Percentiles rank a stretch among this genome's conserved stretches.
Conservation (phyloP, 2,113 vertebrate genomes). For the Centropus unirufus region DNA sequence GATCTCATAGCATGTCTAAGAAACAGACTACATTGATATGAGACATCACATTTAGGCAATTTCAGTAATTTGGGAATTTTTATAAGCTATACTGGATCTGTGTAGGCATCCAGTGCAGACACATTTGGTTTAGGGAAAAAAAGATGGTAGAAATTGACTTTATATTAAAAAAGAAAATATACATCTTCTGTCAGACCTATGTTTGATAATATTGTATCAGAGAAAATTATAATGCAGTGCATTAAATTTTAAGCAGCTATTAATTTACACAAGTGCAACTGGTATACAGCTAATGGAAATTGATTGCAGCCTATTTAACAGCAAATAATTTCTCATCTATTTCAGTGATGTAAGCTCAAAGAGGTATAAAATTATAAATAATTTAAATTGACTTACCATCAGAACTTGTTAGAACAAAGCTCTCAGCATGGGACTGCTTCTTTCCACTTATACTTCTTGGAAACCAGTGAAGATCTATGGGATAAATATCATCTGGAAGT, state of each 20-base stretch:
- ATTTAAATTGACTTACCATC: slow-evolving; percentile 82
- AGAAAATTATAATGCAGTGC: not conserved
- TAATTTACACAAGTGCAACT: not conserved
- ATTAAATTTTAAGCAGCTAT: not conserved
- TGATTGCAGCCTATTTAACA: not conserved
- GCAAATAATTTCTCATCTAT: not conserved
- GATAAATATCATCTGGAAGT: slow-evolving; percentile 89
- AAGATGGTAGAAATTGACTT: not conserved
- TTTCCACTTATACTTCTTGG: slow-evolving; percentile 87
- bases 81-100: not conserved
- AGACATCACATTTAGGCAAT: not conserved
- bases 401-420: slow-evolving; percentile 92
- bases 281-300: not conserved
- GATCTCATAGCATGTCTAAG: not conserved
- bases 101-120: not conserved
- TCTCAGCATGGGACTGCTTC: slow-evolving; percentile 89
- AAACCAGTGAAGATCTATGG: slow-evolving; percentile 93
- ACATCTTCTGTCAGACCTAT: not conserved
- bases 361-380: not conserved
- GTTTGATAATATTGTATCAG: not conserved
- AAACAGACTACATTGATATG: not conserved
- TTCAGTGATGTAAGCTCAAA: not conserved
- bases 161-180: not conserved
- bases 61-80: not conserved
- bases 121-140: not conserved